Evolutionary conservation across 1,140 invertebrate species (phyloP).

Genomic region (Philotrypesis tridentata): DNA sequence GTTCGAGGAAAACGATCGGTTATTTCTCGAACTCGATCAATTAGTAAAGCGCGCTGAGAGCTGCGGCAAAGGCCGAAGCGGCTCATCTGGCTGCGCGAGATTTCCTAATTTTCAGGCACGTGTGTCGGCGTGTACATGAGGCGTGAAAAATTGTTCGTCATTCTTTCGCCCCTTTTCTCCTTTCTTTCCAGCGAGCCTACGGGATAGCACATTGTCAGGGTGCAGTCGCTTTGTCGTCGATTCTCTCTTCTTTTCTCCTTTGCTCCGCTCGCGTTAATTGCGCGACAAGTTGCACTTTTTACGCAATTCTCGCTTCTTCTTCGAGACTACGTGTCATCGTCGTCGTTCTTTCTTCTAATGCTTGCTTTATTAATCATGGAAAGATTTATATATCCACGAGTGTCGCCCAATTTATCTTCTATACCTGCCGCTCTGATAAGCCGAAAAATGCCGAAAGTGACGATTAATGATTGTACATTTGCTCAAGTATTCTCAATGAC

Average conservation of each 20-base stretch:
- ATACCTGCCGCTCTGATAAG: not conserved
- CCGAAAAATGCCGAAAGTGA: not conserved
- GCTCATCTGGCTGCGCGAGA: not conserved
- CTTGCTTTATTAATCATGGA: not conserved
- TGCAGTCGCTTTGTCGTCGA: not conserved
- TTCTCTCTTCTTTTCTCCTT: not conserved
- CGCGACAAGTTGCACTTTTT: not conserved
- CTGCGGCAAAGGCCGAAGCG: too few relatives aligned
- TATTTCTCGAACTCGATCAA: constrained; percentile 12
- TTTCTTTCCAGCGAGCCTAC: not conserved
- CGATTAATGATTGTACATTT: too few relatives aligned
- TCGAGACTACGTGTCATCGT: too few relatives aligned
- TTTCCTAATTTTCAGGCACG: not conserved
- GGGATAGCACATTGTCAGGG: too few relatives aligned
- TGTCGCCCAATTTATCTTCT: not conserved
- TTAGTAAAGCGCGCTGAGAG: not conserved
- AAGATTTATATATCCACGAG: not conserved
- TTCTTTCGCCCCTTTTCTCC: not conserved
- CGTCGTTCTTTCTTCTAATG: not conserved
- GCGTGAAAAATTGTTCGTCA: not conserved
- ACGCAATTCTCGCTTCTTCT: too few relatives aligned
- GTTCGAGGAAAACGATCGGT: not conserved
- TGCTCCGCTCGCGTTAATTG: not conserved
- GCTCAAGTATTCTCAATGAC: not conserved
- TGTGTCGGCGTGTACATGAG: not conserved